phyloP scores from a whole-genome alignment of 2,797 vertebrate genomes.

The Mormyrops attenuatus region DNA sequence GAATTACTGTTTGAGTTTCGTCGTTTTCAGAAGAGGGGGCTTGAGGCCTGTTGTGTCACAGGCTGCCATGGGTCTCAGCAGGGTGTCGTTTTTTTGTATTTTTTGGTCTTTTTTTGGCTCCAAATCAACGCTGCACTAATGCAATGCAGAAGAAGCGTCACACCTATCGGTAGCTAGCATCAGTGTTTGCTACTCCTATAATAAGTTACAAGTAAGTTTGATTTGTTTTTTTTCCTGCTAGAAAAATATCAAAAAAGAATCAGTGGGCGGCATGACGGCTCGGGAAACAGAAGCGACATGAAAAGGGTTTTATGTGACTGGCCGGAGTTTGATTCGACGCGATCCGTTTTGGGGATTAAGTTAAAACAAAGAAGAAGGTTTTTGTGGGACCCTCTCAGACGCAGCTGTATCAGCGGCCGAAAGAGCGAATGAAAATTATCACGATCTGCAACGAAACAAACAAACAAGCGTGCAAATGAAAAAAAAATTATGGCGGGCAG shows the following conservation, averaged over 20 bases:
- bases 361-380: neutral
- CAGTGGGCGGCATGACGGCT: neutral
- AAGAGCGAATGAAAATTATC: neutral
- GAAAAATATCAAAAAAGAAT: neutral
- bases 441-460: neutral
- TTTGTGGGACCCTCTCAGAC: neutral
- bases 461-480: neutral
- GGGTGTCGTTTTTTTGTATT: conserved; percentile 25
- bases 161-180: neutral
- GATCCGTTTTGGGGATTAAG: neutral
- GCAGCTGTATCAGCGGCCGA: neutral
- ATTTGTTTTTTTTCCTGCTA: neutral
- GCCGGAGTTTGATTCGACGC: neutral
- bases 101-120: neutral
- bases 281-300: neutral
- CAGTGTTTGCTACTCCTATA: neutral
- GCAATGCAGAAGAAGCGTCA: neutral
- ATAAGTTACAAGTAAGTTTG: neutral
- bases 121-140: neutral
- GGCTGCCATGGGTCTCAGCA: conserved; percentile 45
- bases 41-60: neutral
- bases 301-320: neutral
- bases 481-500: neutral
- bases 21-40: conserved; percentile 52
- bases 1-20: conserved; percentile 65